Percentiles rank a stretch among this genome's conserved stretches.
These are phyloP conservation scores for Cossypha caffra DNA, from an alignment of 2,797 vertebrate genomes.

Conservation along the genomic window DNA sequence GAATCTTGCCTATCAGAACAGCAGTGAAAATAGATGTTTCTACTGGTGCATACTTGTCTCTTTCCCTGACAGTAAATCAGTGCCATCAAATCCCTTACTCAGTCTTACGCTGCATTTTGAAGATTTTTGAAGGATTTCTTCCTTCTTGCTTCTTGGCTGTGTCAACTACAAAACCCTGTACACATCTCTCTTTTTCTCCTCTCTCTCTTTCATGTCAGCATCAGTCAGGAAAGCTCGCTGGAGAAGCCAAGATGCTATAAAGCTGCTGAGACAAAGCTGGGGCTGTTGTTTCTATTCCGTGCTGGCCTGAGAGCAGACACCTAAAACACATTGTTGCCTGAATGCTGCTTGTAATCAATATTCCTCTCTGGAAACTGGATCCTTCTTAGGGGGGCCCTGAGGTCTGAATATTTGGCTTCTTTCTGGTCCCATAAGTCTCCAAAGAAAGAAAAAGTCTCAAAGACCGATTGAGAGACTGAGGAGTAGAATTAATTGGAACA, in stretches of 20 bases:
- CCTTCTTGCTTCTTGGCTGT: not conserved
- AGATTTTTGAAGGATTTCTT: slow-evolving; percentile 13
- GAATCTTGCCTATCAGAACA: not conserved
- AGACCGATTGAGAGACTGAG: not conserved
- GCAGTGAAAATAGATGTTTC: not conserved
- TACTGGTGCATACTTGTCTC: not conserved
- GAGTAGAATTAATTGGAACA: not conserved
- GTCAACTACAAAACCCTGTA: not conserved
- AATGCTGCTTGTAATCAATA: not conserved
- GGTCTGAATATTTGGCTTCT: not conserved
- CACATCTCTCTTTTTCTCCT: not conserved
- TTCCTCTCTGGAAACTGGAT: not conserved
- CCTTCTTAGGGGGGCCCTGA: not conserved
- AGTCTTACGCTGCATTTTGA: not conserved
- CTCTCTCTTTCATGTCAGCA: not conserved
- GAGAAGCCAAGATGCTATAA: not conserved
- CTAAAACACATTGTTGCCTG: not conserved
- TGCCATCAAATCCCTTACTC: not conserved
- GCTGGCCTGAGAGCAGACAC: not conserved
- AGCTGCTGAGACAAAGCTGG: not conserved
- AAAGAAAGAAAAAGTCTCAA: not conserved
- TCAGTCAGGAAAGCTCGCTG: not conserved
- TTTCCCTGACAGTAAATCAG: not conserved
- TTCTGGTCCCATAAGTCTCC: not conserved
- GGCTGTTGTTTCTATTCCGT: not conserved